Evolutionary conservation across 2,113 vertebrate species (phyloP), one percentile per base, ranked within the genome.

Genomic region (Rissa tridactyla): DNA sequence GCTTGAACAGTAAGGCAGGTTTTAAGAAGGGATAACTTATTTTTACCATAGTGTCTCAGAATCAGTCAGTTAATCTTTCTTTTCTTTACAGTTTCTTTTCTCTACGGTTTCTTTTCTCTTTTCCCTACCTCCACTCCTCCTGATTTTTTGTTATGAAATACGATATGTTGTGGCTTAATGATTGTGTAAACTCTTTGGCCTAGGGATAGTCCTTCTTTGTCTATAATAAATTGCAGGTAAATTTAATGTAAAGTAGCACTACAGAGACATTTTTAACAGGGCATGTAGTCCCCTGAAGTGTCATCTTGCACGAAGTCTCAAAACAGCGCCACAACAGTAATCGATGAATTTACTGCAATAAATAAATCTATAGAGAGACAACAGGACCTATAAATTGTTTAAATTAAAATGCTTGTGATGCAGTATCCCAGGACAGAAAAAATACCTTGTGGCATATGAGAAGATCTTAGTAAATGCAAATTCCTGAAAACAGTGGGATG

Each of bases 21-120:
- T 54, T 81, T 40, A 68, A 54, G 38, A 72, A 64, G 49, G 15
- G 34, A n/a, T 75, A 65, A 69, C 9, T 42, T 60, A 32, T 15
- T 68, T 80, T 60, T 58, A 54, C 18, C 0, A 0, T 12, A 52
- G 4, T 26, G 6, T 40, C 9, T 81, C 30, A 18, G n/a, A 58
- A 68, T 30, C 42, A 36, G 12, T 17, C 15, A 78, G 14, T 7
- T 79, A n/a, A 38, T 46, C 20, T 68, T 84, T 72, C 34, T 66
- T 17, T 17, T 73, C 27, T 42, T 61, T n/a, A 32, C 3, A 2
- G 6, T 52, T 93, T 72, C 34, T 66, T 17, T 17, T 73, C 27
- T 42, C 57, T n/a, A 32, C 3, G 2, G 6, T 52, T 93, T 80
- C 17, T 12, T 52, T 82, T 65, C 6, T 52, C 29, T 89, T 72